Conservation (phyloP, 2,113 vertebrate species). For the Mohoua ochrocephala region DNA sequence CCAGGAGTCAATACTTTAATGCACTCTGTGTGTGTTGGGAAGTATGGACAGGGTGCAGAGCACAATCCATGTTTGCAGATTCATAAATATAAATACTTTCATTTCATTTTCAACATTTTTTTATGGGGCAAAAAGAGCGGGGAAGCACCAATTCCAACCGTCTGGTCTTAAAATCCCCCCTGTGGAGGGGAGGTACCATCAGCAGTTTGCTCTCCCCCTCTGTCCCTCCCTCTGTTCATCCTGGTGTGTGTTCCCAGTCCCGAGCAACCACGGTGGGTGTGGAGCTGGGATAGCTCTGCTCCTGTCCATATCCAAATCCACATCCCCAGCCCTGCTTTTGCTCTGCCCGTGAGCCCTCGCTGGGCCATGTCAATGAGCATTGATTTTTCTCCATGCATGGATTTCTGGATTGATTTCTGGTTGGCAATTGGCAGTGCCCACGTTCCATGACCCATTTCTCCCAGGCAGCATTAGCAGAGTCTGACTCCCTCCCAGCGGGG, state of each 20-base stretch:
- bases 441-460: not conserved
- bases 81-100: not conserved
- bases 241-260: not conserved
- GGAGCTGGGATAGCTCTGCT: not conserved
- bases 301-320: not conserved
- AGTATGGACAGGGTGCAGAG: not conserved
- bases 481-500: not conserved
- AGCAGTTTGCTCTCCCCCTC: not conserved
- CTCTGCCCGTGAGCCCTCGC: not conserved
- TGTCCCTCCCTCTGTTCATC: not conserved
- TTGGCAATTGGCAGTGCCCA: not conserved
- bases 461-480: not conserved
- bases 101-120: not conserved
- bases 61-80: not conserved
- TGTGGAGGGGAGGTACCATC: not conserved
- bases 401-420: not conserved
- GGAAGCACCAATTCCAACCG: not conserved
- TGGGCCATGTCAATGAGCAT: not conserved
- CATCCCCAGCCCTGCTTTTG: not conserved
- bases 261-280: rapidly evolving
- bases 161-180: not conserved
- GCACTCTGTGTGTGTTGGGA: not conserved
- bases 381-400: rapidly evolving
- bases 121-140: not conserved
- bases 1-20: not conserved